Evolutionary conservation across 2,113 vertebrate genomes (phyloP).

Genomic region (Neolamprologus falcicula): DNA sequence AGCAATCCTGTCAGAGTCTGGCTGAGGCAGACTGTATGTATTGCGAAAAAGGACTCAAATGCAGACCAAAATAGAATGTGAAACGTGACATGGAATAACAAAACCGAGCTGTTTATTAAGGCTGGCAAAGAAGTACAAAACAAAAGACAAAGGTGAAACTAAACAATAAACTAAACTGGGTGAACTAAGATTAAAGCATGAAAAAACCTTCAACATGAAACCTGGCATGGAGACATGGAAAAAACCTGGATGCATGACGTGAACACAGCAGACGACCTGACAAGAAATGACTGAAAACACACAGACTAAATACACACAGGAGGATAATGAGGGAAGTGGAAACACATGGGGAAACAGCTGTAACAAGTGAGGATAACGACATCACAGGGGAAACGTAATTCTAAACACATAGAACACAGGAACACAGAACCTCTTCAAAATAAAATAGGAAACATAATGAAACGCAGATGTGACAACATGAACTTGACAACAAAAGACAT

Average conservation of each 20-base stretch:
- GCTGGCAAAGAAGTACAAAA: not conserved
- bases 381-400: not conserved
- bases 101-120: not conserved
- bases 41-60: not conserved
- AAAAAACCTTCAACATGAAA: not conserved
- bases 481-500: not conserved
- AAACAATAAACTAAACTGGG: not conserved
- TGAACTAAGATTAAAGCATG: not conserved
- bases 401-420: not conserved
- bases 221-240: not conserved
- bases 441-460: not conserved
- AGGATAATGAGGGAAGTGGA: not conserved
- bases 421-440: not conserved
- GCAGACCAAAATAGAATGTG: not conserved
- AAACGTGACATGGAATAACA: not conserved
- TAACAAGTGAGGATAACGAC: not conserved
- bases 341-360: not conserved
- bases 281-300: not conserved
- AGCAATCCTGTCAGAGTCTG: not conserved
- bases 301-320: not conserved
- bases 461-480: not conserved
- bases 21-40: not conserved
- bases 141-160: not conserved
- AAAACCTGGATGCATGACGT: not conserved
- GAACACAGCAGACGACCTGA: not conserved